Base-by-base conservation (phyloP, 2,113 vertebrate genomes). In the Macaca mulatta region DNA sequence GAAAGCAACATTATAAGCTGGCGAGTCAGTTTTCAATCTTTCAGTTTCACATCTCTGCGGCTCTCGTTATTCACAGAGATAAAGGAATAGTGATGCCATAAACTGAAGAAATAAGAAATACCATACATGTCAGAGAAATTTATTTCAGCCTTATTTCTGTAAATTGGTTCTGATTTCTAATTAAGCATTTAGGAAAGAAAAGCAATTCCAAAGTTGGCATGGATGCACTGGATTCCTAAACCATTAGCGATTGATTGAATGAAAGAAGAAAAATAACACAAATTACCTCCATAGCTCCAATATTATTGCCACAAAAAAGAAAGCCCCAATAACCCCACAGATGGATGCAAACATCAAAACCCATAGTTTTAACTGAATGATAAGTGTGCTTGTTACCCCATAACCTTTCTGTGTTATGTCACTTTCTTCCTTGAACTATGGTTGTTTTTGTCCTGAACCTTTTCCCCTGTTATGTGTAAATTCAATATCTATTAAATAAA, bases 401-500 rank as follows among this genome's bases (percentile, higher is more conserved):
- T 69, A 38, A 74, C 2, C 16, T 79, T 86, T 88, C 69, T 13
- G 12, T 45, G 86, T 77, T 90, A 2, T 74, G 50, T 38, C 18
- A 72, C 22, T 78, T 52, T 97, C 80, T 97, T 40, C 52, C 20
- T 32, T 91, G 72, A 92, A 74, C 1, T 59, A 78, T 80, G 20
- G 22, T 78, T 61, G 13, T 35, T 74, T 48, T 18, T 72, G 32
- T 64, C 17, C 32, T 97, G 50, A 70, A 67, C 12, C 10, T 74
- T 30, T 38, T 13, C 27, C 14, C 14, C 64, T n/a, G 10, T 43
- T 80, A 55, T 45, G 32, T 23, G 43, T 74, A 93, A 88, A 90
- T 81, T 88, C 40, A 69, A 20, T 57, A 70, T 59, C 94, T 84
- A 84, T 67, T 88, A 90, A 96, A 75, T 7, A 95, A 94, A 67